These are phyloP conservation scores for Hirtodrosophila alboralis DNA, from an alignment of 2,888 invertebrate genomes.

Conservation along the genomic window DNA sequence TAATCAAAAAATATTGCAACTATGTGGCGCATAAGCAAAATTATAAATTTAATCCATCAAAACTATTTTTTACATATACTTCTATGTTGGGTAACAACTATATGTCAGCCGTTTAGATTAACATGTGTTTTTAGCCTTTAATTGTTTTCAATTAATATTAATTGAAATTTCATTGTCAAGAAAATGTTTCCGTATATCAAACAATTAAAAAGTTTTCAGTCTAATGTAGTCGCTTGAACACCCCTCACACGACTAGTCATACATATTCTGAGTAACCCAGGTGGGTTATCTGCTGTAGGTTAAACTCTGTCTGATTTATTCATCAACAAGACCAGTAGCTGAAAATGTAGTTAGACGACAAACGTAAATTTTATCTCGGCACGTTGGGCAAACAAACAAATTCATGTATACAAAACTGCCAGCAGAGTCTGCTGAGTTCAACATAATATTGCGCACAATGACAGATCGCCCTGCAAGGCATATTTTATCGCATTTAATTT, in stretches of 20 bases:
- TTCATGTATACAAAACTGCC: conserved; percentile 36
- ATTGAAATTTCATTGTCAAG: conserved; percentile 11
- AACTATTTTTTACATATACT: too few species aligned
- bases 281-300: conserved; percentile 48
- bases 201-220: conserved; percentile 28
- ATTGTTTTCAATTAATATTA: conserved; percentile 57
- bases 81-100: too few species aligned
- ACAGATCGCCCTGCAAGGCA: conserved; percentile 21
- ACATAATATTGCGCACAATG: conserved; percentile 55
- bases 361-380: conserved; percentile 62
- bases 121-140: conserved; percentile 10
- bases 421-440: conserved; percentile 29
- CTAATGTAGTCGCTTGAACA: conserved; percentile 9
- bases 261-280: conserved; percentile 16
- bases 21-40: too few species aligned
- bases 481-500: conserved; percentile 32
- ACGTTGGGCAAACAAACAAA: conserved; percentile 75
- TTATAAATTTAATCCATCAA: too few species aligned
- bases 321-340: conserved; percentile 42
- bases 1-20: too few species aligned
- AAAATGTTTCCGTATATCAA: neutral
- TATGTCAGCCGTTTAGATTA: too few species aligned
- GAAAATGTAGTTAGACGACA: conserved; percentile 32
- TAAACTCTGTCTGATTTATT: conserved; percentile 36
- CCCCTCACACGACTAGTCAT: conserved; percentile 33